A percentile compares a stretch with the other conserved stretches of the same genome.
These are phyloP conservation scores for Phacellophora camtschatica DNA, from an alignment of 30 jellyfish, hydroid and myxozoan species.

Conservation along the genomic window DNA sequence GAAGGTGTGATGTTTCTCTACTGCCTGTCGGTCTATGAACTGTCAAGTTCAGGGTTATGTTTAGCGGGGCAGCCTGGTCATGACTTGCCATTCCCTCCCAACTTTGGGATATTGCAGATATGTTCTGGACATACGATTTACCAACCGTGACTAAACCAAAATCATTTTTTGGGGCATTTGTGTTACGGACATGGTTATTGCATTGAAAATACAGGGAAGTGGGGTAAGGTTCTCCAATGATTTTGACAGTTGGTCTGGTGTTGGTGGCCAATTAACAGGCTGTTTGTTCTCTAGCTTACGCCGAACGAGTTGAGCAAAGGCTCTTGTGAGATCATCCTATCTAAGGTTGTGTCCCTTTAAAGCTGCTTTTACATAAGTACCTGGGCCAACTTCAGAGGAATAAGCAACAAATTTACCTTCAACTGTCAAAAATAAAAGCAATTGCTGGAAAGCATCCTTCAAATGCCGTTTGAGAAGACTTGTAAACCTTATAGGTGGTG, in stretches of 20 bases:
- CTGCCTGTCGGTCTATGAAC: constrained; percentile 36
- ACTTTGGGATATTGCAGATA: constrained; percentile 45
- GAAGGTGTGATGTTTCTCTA: constrained; percentile 38
- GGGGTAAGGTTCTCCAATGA: constrained; percentile 43
- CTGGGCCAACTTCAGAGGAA: not conserved
- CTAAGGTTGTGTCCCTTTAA: not conserved
- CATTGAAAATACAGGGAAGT: constrained; percentile 47
- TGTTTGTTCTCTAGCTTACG: constrained; percentile 44
- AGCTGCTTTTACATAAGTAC: not conserved
- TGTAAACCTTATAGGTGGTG: constrained; percentile 25
- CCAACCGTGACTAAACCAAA: constrained; percentile 43
- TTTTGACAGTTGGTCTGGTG: constrained; percentile 26
- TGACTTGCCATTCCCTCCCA: constrained; percentile 34
- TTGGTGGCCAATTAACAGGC: constrained; percentile 31
- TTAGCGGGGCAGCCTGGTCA: constrained; percentile 28
- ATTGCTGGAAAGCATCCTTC: not conserved
- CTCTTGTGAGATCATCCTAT: not conserved
- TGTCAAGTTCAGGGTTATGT: constrained; percentile 36
- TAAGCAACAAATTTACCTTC: not conserved
- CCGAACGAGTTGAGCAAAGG: constrained; percentile 34
- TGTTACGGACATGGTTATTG: constrained; percentile 40
- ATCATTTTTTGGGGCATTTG: constrained; percentile 5
- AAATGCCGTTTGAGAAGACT: not conserved
- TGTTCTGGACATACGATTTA: constrained; percentile 30
- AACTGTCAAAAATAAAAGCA: not conserved